Percentiles rank a stretch among this genome's conserved stretches.
Evolutionary conservation across 2,797 vertebrate genomes (phyloP).

Genomic region (Sarcoramphus papa): DNA sequence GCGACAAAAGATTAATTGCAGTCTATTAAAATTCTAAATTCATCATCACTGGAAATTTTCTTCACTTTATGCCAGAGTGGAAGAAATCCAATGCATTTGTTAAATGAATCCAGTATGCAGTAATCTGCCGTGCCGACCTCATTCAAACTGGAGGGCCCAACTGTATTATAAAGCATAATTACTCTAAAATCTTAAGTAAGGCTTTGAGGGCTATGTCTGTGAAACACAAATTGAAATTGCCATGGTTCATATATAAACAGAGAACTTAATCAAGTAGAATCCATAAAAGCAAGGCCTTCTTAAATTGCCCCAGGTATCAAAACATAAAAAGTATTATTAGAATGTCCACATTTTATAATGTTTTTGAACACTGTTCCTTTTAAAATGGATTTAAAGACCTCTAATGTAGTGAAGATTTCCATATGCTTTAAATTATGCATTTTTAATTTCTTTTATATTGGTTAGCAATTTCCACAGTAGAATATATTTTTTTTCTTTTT

Average conservation of each 20-base stretch:
- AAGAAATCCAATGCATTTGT: constrained; percentile 43
- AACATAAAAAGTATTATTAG: background rate
- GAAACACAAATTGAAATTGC: constrained; percentile 59
- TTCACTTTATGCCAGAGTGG: constrained; percentile 23
- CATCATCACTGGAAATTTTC: constrained; percentile 50
- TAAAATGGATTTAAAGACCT: constrained; percentile 19
- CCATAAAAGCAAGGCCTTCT: background rate
- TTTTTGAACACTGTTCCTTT: background rate
- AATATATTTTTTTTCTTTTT: background rate
- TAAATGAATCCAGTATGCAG: constrained; percentile 19
- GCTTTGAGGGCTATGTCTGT: constrained; percentile 1
- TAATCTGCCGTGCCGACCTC: constrained; percentile 41
- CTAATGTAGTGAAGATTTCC: background rate
- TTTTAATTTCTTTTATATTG: constrained; percentile 60
- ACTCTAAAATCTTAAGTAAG: constrained; percentile 62
- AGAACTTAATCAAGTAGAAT: constrained; percentile 12
- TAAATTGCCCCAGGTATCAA: background rate
- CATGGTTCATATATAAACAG: constrained; percentile 40
- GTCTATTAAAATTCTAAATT: constrained; percentile 69
- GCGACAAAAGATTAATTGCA: constrained; percentile 65
- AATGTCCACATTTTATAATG: background rate
- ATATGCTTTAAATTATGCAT: constrained; percentile 49
- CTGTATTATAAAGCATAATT: constrained; percentile 66
- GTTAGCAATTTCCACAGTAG: constrained; percentile 31
- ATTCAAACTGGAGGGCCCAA: constrained; percentile 51